These are phyloP conservation scores for Clavelina lepadiformis DNA, from an alignment of 23 tunicate species.

Conservation along the genomic window DNA sequence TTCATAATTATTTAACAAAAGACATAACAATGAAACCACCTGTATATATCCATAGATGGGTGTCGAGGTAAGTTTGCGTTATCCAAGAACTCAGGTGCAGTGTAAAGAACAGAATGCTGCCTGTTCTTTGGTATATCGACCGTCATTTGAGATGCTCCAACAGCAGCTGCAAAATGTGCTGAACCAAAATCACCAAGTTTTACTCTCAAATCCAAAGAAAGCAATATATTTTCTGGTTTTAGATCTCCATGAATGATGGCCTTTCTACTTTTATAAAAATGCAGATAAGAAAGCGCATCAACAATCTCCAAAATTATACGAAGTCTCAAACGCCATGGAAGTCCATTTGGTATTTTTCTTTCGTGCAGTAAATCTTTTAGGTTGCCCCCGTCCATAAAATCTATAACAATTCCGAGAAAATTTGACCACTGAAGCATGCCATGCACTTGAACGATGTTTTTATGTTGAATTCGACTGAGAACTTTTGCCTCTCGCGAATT, in stretches of 20 bases:
- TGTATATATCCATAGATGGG: constrained; percentile 50
- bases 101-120: constrained; percentile 39
- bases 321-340: constrained; percentile 36
- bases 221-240: constrained; percentile 44
- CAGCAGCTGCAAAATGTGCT: constrained; percentile 22
- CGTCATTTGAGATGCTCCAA: constrained; percentile 42
- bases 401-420: constrained; percentile 51
- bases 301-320: constrained; percentile 22
- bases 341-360: too few species aligned
- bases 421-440: constrained; percentile 44
- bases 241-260: constrained; percentile 52
- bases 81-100: constrained; percentile 54
- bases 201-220: constrained; percentile 36
- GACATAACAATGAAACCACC: too few species aligned
- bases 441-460: constrained; percentile 51
- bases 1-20: too few species aligned
- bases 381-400: constrained; percentile 46
- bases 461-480: too few species aligned
- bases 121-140: constrained; percentile 1
- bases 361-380: constrained; percentile 38
- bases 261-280: constrained; percentile 19
- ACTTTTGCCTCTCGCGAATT: too few species aligned
- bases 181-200: constrained; percentile 58
- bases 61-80: constrained; percentile 15
- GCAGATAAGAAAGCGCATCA: constrained; percentile 45